Evolutionary conservation across 2,888 invertebrate genomes (phyloP).

Genomic region (Cephalotes varians): DNA sequence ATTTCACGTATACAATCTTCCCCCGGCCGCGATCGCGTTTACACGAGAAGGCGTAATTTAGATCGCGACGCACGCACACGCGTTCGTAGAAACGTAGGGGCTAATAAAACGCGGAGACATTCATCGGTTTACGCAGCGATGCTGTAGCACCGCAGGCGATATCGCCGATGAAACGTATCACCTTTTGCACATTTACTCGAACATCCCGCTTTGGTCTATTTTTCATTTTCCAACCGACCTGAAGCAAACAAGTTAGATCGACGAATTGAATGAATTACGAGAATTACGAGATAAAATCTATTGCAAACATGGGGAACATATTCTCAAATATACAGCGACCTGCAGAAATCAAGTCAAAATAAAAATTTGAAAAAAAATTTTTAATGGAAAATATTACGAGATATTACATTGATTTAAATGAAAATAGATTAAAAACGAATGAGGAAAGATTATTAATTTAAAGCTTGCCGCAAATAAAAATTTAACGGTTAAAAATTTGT

Average conservation of each 20-base stretch:
- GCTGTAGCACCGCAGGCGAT: slow-evolving; percentile 70
- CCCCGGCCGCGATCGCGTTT: slow-evolving; percentile 52
- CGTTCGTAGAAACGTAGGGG: slow-evolving; percentile 2
- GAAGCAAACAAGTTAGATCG: not conserved
- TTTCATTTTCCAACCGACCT: slow-evolving; percentile 9
- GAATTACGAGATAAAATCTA: not conserved
- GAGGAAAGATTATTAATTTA: not conserved
- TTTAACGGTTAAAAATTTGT: not conserved
- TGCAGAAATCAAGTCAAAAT: not conserved
- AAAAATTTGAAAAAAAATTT: not conserved
- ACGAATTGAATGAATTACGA: no score
- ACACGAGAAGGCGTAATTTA: slow-evolving; percentile 38
- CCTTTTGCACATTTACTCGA: slow-evolving; percentile 59
- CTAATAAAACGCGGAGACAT: slow-evolving; percentile 73
- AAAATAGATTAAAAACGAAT: not conserved
- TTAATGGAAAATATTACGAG: not conserved
- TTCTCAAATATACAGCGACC: not conserved
- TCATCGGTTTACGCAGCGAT: slow-evolving; percentile 78
- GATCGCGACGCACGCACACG: slow-evolving; percentile 57
- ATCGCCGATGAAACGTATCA: slow-evolving; percentile 59
- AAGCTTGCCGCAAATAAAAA: not conserved
- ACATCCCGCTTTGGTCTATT: slow-evolving; percentile 16
- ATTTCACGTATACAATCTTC: slow-evolving; percentile 36
- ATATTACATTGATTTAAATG: not conserved
- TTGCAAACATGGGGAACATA: not conserved